These are phyloP conservation scores for Bathynomus jamesi DNA, from an alignment of 1,140 invertebrate species.

Conservation along the genomic window DNA sequence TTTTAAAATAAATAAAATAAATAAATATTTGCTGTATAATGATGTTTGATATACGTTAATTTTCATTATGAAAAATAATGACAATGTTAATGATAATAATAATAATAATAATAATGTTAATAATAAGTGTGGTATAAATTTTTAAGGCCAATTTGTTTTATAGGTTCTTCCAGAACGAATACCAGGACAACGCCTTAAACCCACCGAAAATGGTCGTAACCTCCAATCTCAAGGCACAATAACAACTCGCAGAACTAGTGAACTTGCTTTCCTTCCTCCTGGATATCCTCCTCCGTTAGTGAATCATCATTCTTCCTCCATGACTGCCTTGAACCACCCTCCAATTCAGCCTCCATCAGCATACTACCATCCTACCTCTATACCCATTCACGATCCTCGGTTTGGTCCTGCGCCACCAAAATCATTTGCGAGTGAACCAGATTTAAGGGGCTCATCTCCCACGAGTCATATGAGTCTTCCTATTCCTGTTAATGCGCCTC, in stretches of 20 bases:
- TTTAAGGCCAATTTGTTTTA: too few relatives aligned
- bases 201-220: constrained; percentile 69
- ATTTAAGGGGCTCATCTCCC: constrained; percentile 47
- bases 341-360: constrained; percentile 4
- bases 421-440: constrained; percentile 63
- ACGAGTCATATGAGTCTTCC: constrained; percentile 21
- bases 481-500: constrained; percentile 19
- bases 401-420: constrained; percentile 31
- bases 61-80: too few relatives aligned
- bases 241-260: constrained; percentile 53
- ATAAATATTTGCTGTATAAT: too few relatives aligned
- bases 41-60: too few relatives aligned
- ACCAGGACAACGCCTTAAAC: constrained; percentile 53
- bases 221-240: constrained; percentile 69
- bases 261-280: constrained; percentile 63
- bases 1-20: too few relatives aligned
- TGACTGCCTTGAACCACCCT: constrained; percentile 30
- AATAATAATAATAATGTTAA: too few relatives aligned
- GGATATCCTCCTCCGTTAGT: constrained; percentile 40
- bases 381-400: constrained; percentile 27
- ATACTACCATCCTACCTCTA: constrained; percentile 4
- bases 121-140: too few relatives aligned
- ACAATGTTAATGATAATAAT: too few relatives aligned
- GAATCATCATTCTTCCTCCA: constrained; percentile 27
- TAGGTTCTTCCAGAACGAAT: constrained; percentile 59